A percentile compares a stretch with the other conserved stretches of the same genome.
Evolutionary conservation across 2,797 vertebrate species (phyloP).

Genomic region (Anguilla marmorata): DNA sequence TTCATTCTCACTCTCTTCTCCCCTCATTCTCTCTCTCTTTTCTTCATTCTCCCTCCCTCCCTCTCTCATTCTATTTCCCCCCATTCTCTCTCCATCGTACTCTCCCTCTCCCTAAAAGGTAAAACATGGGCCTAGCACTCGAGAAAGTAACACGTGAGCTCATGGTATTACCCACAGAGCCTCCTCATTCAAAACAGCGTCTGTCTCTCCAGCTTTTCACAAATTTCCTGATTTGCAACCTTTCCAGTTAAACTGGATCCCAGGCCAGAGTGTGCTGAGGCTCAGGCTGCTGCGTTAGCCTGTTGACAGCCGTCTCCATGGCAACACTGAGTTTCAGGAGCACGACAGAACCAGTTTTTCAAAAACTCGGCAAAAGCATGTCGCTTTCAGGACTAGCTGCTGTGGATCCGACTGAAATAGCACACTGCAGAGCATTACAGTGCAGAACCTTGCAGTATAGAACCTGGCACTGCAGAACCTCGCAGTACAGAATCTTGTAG

Average conservation of each 20-base stretch:
- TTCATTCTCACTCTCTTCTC: too few relatives aligned
- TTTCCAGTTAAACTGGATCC: neutral
- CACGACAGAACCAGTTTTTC: neutral
- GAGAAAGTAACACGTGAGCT: neutral
- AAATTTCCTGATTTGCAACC: neutral
- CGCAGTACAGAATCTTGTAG: too few relatives aligned
- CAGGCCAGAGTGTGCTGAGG: neutral
- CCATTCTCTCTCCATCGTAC: too few relatives aligned
- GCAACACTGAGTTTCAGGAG: neutral
- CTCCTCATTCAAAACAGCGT: neutral
- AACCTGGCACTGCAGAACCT: too few relatives aligned
- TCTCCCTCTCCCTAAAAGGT: neutral
- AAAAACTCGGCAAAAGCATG: neutral
- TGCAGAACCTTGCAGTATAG: too few relatives aligned
- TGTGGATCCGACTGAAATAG: neutral
- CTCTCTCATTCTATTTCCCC: too few relatives aligned
- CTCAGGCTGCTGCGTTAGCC: neutral
- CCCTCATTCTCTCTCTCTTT: neutral
- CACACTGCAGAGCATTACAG: neutral
- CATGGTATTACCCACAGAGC: neutral
- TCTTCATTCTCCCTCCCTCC: neutral
- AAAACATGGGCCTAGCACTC: neutral
- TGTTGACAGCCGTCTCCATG: neutral
- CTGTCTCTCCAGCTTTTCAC: neutral
- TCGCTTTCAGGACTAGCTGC: neutral